Conservation (phyloP, 1,140 invertebrate genomes). For the Oreohelix idahoensis region DNA sequence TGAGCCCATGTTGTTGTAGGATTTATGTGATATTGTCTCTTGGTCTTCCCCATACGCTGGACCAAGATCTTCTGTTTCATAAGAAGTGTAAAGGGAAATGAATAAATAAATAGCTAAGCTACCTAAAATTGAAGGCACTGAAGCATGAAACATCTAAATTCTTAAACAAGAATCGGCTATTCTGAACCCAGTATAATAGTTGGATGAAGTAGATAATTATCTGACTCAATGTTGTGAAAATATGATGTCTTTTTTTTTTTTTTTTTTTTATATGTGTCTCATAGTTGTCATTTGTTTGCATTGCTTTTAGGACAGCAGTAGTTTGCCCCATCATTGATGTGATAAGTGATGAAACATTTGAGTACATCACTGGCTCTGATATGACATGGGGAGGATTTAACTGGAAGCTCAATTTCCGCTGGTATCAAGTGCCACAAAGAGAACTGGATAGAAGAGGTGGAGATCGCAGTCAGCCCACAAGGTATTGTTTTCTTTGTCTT, state of each 20-base stretch:
- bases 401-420: slow-evolving; percentile 93
- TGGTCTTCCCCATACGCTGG: too few species aligned
- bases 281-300: neutral
- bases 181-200: too few species aligned
- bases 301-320: slow-evolving; percentile 83
- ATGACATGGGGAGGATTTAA: slow-evolving; percentile 94
- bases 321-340: slow-evolving; percentile 99
- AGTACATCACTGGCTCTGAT: slow-evolving; percentile 84
- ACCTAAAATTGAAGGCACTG: too few species aligned
- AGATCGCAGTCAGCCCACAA: slow-evolving; percentile 90
- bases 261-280: neutral
- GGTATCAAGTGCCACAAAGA: slow-evolving; percentile 95
- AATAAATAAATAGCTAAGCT: too few species aligned
- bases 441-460: slow-evolving; percentile 92
- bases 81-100: too few species aligned
- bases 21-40: too few species aligned
- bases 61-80: too few species aligned
- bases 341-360: slow-evolving; percentile 97
- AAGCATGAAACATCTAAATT: too few species aligned
- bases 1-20: too few species aligned
- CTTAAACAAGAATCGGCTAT: too few species aligned
- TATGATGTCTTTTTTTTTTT: neutral
- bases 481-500: slow-evolving; percentile 64
- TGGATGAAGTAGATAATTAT: too few species aligned
- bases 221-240: neutral